These are phyloP conservation scores for Saccostrea echinata DNA, from an alignment of 1,140 invertebrate species.

Conservation along the genomic window DNA sequence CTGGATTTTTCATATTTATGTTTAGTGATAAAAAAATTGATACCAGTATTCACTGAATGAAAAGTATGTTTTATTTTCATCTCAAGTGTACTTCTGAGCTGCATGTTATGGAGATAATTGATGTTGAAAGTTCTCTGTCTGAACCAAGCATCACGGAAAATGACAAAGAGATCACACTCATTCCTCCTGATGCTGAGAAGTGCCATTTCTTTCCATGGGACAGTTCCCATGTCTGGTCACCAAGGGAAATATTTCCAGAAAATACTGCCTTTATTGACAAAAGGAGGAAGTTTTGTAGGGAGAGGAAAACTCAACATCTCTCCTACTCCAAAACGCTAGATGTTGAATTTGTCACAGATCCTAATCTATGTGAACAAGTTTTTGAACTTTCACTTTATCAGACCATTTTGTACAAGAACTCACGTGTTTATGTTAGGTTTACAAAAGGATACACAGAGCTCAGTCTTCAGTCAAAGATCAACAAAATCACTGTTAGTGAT, in stretches of 20 bases:
- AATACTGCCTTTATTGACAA: slow-evolving; percentile 16
- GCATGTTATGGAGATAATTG: not conserved
- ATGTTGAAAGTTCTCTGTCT: not conserved
- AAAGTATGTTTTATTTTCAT: not conserved
- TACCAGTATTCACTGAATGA: no score
- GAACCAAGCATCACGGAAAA: not conserved
- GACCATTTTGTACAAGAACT: not conserved
- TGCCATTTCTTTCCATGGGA: not conserved
- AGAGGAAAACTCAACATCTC: not conserved
- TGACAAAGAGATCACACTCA: not conserved
- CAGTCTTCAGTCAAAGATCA: slow-evolving; percentile 4
- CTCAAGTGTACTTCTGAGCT: slow-evolving; percentile 1
- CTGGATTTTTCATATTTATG: no score
- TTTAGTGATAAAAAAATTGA: no score
- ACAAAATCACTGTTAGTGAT: not conserved
- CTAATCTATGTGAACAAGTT: slow-evolving; percentile 12
- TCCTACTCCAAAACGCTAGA: not conserved
- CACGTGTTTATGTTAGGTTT: not conserved
- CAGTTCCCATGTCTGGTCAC: not conserved
- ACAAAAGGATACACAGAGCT: slow-evolving; percentile 34
- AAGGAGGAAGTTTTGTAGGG: not conserved
- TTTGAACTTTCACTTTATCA: slow-evolving; percentile 6
- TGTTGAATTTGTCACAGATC: not conserved
- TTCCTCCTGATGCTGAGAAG: not conserved
- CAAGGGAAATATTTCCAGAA: slow-evolving; percentile 28